Percentiles rank a stretch among this genome's conserved stretches.
These are phyloP conservation scores for Coenonympha arcania DNA, from an alignment of 2,888 invertebrate genomes.

Conservation along the genomic window DNA sequence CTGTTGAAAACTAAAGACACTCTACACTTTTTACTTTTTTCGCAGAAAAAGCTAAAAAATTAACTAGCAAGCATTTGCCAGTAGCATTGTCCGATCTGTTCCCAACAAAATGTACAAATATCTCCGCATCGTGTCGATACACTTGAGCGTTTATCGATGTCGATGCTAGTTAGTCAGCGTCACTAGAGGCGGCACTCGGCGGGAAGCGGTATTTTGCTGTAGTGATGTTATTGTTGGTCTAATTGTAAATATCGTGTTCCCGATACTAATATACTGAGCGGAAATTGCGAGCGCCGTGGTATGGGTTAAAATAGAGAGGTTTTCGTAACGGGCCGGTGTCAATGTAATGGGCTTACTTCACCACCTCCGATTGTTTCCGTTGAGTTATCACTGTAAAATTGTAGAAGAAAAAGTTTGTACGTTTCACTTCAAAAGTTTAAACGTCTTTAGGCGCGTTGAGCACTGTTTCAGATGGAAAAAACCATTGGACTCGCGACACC, in stretches of 20 bases:
- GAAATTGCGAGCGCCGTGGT: constrained; percentile 14
- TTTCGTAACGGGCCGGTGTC: not conserved
- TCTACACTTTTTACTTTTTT: too few relatives aligned
- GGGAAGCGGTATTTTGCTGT: constrained; percentile 24
- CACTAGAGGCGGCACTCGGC: constrained; percentile 23
- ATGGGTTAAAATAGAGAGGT: constrained; percentile 1
- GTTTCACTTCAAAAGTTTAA: too few relatives aligned
- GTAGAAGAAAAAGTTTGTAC: too few relatives aligned
- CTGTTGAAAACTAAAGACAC: too few relatives aligned
- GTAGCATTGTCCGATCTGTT: not conserved
- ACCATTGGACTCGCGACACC: too few relatives aligned
- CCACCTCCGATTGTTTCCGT: too few relatives aligned
- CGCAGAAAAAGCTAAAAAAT: too few relatives aligned
- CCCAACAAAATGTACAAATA: not conserved
- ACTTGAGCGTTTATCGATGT: constrained; percentile 14
- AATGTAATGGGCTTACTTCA: not conserved
- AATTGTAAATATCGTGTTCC: constrained; percentile 29
- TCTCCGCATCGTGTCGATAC: not conserved
- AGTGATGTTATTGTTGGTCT: constrained; percentile 29
- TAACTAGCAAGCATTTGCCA: too few relatives aligned
- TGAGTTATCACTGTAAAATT: too few relatives aligned
- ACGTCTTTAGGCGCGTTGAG: too few relatives aligned
- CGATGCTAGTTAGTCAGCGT: constrained; percentile 4
- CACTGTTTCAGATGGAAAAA: too few relatives aligned
- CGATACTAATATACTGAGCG: constrained; percentile 22